phyloP scores from a whole-genome alignment of 1,140 invertebrate genomes.

The Octopus bimaculoides region DNA sequence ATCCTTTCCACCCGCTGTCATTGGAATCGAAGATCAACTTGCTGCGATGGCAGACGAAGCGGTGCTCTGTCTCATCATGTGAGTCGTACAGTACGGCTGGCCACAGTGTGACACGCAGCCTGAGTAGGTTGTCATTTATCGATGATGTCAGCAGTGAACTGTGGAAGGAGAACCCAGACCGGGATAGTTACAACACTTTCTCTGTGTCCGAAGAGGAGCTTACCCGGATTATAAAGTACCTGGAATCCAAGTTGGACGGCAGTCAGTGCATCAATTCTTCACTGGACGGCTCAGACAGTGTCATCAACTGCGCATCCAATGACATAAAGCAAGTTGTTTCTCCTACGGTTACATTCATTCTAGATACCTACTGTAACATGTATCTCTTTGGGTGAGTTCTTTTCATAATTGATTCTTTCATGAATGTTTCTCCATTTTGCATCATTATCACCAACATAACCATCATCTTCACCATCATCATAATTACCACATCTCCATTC shows the following conservation, averaged over 20 bases:
- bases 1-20: conserved; percentile 4
- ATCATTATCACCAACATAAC: too few species aligned
- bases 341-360: conserved; percentile 45
- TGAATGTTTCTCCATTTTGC: too few species aligned
- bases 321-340: conserved; percentile 27
- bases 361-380: conserved; percentile 52
- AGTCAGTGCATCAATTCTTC: conserved; percentile 12
- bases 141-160: conserved; percentile 30
- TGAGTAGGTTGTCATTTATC: conserved; percentile 6
- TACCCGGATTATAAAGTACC: conserved; percentile 43
- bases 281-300: conserved; percentile 21
- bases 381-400: conserved; percentile 45
- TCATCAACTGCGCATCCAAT: conserved; percentile 26
- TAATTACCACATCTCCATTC: too few species aligned
- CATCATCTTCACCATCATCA: too few species aligned
- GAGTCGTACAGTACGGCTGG: neutral
- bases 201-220: conserved; percentile 49
- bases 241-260: conserved; percentile 40
- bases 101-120: neutral
- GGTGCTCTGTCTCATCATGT: conserved; percentile 2
- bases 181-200: conserved; percentile 49
- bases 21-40: conserved; percentile 7
- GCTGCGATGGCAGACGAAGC: neutral
- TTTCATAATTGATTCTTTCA: too few species aligned
- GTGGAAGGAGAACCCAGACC: conserved; percentile 51